Evolutionary conservation across 2,113 vertebrate species (phyloP).

Genomic region (Pelusios castaneus): DNA sequence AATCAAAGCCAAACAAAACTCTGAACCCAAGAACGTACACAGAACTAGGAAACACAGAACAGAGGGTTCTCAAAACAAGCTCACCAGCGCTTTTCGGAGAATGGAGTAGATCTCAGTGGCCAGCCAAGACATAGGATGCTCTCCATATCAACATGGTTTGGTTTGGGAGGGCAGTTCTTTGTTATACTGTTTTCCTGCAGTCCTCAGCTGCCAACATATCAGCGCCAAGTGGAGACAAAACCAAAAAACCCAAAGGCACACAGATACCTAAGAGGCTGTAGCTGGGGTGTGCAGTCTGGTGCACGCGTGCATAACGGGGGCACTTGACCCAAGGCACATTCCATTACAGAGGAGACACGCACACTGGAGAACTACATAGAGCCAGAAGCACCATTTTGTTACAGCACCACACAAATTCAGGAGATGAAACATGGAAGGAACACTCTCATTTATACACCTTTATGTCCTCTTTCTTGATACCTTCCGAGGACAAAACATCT

Average conservation of each 20-base stretch:
- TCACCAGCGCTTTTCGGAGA: constrained; percentile 73
- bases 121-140: constrained; percentile 77
- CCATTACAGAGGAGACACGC: constrained; percentile 70
- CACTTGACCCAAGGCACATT: constrained; percentile 64
- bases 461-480: constrained; percentile 67
- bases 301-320: constrained; percentile 67
- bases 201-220: constrained; percentile 76
- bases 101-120: constrained; percentile 75
- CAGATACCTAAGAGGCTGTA: constrained; percentile 66
- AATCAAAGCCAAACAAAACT: constrained; percentile 67
- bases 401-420: constrained; percentile 73
- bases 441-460: constrained; percentile 74
- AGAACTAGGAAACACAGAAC: constrained; percentile 79
- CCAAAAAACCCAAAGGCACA: constrained; percentile 64
- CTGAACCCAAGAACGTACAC: constrained; percentile 77
- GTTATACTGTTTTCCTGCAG: constrained; percentile 62
- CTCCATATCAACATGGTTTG: constrained; percentile 52
- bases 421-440: constrained; percentile 74
- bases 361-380: constrained; percentile 77
- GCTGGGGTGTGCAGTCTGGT: constrained; percentile 54
- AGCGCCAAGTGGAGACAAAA: constrained; percentile 73
- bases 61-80: constrained; percentile 71
- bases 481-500: constrained; percentile 75
- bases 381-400: constrained; percentile 72
- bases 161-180: constrained; percentile 63